These are phyloP conservation scores for Naso thynnoides DNA, from an alignment of 2,797 vertebrate species.

Conservation along the genomic window DNA sequence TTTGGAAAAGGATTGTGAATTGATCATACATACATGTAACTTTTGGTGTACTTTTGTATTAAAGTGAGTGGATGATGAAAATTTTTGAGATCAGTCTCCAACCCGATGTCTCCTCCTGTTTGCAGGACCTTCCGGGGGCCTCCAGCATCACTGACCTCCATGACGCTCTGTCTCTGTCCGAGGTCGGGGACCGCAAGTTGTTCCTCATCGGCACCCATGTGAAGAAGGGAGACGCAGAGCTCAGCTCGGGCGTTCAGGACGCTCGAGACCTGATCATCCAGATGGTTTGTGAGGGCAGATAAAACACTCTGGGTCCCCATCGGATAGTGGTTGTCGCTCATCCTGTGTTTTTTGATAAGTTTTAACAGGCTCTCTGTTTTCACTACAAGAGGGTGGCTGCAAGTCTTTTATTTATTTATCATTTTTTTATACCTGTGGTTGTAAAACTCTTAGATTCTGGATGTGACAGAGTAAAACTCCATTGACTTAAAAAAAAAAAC, in stretches of 20 bases:
- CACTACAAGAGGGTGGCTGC: not conserved
- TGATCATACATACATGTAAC: too few species aligned
- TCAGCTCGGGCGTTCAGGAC: slow-evolving; percentile 87
- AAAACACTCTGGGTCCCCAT: slow-evolving; percentile 22
- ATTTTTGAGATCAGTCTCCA: too few species aligned
- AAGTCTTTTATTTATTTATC: slow-evolving; percentile 27
- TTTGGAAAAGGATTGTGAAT: too few species aligned
- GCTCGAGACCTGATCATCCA: slow-evolving; percentile 91
- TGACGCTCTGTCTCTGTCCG: slow-evolving; percentile 87
- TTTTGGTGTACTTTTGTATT: too few species aligned
- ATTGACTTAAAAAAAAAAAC: not conserved
- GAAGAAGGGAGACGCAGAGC: slow-evolving; percentile 80
- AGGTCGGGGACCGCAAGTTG: slow-evolving; percentile 88
- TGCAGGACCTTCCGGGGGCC: slow-evolving; percentile 90
- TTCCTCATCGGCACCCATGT: slow-evolving; percentile 91
- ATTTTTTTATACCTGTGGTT: not conserved
- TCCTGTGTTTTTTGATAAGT: not conserved
- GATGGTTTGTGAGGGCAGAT: slow-evolving; percentile 83
- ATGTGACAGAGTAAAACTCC: not conserved
- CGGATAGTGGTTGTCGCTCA: not conserved
- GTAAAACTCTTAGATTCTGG: not conserved
- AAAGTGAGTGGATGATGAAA: too few species aligned
- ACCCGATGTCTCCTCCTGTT: not conserved
- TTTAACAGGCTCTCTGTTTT: not conserved
- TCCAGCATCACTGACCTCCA: slow-evolving; percentile 92